Evolutionary conservation across 2,797 vertebrate genomes (phyloP), one percentile per base, ranked within the genome.

Genomic region (Dallia pectoralis): DNA sequence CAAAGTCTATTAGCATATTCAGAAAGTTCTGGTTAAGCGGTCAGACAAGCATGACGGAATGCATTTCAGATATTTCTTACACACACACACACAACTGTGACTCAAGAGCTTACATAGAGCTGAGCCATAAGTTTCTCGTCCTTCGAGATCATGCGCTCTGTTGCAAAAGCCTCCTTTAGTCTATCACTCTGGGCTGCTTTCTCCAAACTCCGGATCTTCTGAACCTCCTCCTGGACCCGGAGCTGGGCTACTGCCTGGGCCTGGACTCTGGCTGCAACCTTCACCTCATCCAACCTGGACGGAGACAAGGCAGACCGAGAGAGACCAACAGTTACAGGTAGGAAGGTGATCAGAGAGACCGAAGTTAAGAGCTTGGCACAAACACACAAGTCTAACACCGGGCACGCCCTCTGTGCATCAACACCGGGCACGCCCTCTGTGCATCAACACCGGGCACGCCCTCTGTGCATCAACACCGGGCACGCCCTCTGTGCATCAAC

Each of bases 111-210:
- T 84, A 99, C 96, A 72, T 96, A 93, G 77, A 91, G 92, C 81
- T 96, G 95, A 0, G 94, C 90, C 87, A 92, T 93, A 8, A 94
- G 89, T 1, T 85, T 91, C 47, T 95, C 93, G 36, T 96, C 94
- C 67, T 94, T 94, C 0, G 90, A 91, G 0, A 91, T 91, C 40
- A 93, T 84, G 49, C 93, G 84, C 82, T 97, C 95, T 0, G 90
- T 93, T 0, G 90, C 87, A 44, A 97, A 89, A 67, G 93, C 86
- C n/a, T 94, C 93, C 0, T 89, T 92, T 79, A 97, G 79, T 65
- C 91, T 93, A 77, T 97, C 95, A 0, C 79, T 90, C 1, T 92
- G 84, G 1, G 85, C 82, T 0, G 79, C 74, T 79, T 89, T 91
- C 75, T 97, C 95, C 3, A 71, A 74, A 14, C 95, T 94, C 78